phyloP scores from a whole-genome alignment of 2,888 invertebrate genomes.

The Elgonia sp. region DNA sequence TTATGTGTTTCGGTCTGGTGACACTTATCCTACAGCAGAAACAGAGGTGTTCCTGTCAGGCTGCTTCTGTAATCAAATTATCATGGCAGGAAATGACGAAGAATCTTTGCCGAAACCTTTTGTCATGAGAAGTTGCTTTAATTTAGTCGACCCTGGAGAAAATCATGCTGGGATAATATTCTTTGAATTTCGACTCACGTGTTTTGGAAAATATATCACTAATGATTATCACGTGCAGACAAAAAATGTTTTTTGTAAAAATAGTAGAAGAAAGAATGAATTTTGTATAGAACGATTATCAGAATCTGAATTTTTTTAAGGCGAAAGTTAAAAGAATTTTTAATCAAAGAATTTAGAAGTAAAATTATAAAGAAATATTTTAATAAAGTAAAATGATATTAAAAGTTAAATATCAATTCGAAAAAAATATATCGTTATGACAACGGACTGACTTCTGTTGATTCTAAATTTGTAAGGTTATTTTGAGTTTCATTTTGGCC shows the following conservation, averaged over 20 bases:
- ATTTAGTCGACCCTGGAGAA: constrained; percentile 83
- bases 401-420: not conserved
- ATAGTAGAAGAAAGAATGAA: constrained; percentile 79
- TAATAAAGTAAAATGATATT: not conserved
- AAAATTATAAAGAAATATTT: no score
- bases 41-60: constrained; percentile 82
- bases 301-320: not conserved
- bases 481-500: not conserved
- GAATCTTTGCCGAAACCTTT: constrained; percentile 83
- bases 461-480: constrained; percentile 15
- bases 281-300: constrained; percentile 80
- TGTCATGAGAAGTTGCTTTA: constrained; percentile 79
- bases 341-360: not conserved
- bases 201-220: constrained; percentile 82
- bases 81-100: constrained; percentile 84
- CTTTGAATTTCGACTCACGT: constrained; percentile 81
- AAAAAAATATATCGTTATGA: constrained; percentile 32
- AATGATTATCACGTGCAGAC: constrained; percentile 82
- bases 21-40: constrained; percentile 85
- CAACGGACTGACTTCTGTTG: constrained; percentile 32
- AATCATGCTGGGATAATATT: constrained; percentile 82
- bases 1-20: constrained; percentile 83
- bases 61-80: constrained; percentile 85
- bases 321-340: not conserved
- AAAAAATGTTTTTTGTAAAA: constrained; percentile 81